phyloP scores from a whole-genome alignment of 2,888 invertebrate genomes.

The Acanthococcus lagerstroemiae region DNA sequence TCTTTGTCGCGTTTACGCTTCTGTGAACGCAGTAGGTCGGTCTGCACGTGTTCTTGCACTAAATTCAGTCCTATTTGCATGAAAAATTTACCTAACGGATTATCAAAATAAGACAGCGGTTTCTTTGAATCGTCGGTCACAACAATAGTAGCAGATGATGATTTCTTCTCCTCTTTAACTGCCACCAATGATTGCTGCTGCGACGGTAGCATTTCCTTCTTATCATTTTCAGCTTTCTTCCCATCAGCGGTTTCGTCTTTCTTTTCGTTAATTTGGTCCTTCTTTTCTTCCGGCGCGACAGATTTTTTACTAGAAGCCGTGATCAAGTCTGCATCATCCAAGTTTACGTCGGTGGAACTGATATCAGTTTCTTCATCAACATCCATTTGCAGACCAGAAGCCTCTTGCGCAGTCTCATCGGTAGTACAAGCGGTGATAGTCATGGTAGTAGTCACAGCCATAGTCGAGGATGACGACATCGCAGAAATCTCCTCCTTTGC shows the following conservation, averaged over 20 bases:
- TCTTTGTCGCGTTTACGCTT: constrained; percentile 70
- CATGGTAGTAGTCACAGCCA: constrained; percentile 38
- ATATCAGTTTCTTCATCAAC: constrained; percentile 2
- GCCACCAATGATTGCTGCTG: constrained; percentile 31
- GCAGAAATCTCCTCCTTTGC: no score
- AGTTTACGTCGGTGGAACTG: not conserved
- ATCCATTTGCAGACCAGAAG: not conserved
- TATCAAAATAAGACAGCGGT: constrained; percentile 57
- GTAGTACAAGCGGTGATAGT: no score
- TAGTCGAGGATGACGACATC: not conserved
- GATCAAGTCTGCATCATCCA: not conserved
- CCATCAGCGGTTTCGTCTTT: constrained; percentile 37
- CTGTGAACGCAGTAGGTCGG: constrained; percentile 79
- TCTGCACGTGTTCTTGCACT: constrained; percentile 86
- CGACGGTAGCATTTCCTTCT: no score
- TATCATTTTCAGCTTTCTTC: constrained; percentile 35
- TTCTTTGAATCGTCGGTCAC: constrained; percentile 34
- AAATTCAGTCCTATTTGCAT: constrained; percentile 82
- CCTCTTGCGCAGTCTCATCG: constrained; percentile 37
- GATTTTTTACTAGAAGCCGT: not conserved
- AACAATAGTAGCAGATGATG: constrained; percentile 28
- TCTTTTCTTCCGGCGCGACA: not conserved
- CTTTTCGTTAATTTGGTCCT: constrained; percentile 21
- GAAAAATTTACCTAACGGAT: constrained; percentile 80
- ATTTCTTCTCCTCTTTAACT: constrained; percentile 34